Percentiles rank a stretch among this genome's conserved stretches.
Conservation (phyloP, 2,113 vertebrate genomes). For the Balaeniceps rex region DNA sequence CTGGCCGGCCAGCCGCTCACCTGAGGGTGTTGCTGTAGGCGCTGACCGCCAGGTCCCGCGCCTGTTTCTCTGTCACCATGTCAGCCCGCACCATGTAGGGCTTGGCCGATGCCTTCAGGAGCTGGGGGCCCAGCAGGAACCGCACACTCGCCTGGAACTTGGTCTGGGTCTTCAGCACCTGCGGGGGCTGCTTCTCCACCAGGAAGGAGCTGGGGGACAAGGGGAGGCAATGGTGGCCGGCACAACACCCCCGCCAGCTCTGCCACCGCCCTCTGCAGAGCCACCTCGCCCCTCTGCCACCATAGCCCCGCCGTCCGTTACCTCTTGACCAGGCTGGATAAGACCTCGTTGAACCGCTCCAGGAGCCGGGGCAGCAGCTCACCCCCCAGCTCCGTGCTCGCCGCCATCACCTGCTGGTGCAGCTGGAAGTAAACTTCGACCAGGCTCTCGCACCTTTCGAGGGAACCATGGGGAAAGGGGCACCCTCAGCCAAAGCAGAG, state of each 20-base stretch:
- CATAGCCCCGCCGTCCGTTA: background rate
- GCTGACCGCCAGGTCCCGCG: conserved; percentile 73
- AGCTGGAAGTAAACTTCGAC: conserved; percentile 85
- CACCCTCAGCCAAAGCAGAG: background rate
- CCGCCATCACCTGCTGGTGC: conserved; percentile 80
- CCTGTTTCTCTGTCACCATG: conserved; percentile 92
- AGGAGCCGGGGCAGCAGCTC: conserved; percentile 73
- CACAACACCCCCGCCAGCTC: fast-evolving
- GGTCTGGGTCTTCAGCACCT: conserved; percentile 97
- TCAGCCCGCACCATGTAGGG: conserved; percentile 84
- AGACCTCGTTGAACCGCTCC: conserved; percentile 73
- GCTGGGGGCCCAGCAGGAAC: conserved; percentile 86
- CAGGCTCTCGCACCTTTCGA: conserved; percentile 85
- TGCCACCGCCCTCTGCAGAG: background rate
- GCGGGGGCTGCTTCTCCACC: conserved; percentile 93
- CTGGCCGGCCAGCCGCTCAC: background rate
- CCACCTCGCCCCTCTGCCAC: background rate
- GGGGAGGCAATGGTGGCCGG: background rate
- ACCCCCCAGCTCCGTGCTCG: conserved; percentile 61
- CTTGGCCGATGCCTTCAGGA: conserved; percentile 78
- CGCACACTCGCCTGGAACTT: conserved; percentile 91
- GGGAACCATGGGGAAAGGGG: background rate
- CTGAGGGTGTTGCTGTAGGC: background rate
- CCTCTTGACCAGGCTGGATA: conserved; percentile 85
- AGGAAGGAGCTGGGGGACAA: conserved; percentile 82